Base-by-base conservation (phyloP, 2,888 invertebrate species). In the Mantis religiosa region DNA sequence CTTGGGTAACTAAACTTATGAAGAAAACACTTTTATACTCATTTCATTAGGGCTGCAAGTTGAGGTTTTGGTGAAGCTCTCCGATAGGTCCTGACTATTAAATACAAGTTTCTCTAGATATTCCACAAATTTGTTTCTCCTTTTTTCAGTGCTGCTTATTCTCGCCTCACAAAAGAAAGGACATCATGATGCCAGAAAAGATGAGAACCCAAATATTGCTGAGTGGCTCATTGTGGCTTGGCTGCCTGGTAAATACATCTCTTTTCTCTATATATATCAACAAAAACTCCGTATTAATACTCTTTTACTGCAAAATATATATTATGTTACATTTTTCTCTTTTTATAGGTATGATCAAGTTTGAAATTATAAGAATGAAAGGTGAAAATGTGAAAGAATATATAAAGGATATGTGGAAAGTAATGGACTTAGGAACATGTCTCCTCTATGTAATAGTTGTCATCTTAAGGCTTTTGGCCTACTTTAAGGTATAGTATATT, bases 321-420 rank as follows among this genome's bases (percentile, higher is more conserved):
- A 20, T 71, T 71, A 6, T 0, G 20, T 20, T 15, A 6, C 20
- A 20, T 71, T 7, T 71, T 4, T 25, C 8, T 20, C 15, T 20
- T 71, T 20, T 71, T 71, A 71, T 92, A 98, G 99, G 99, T 89
- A 94, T 99, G 92, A 98, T 99, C 92, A 99, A 99, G 99, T 98
- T 98, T 92, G 99, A 99, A 94, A 98, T 99, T 91, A 99, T 99
- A 93, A 99, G 99, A 87, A 94, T 99, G 90, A 99, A 99, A 99
- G 98, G 99, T 93, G 98, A 98, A 91, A 99, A 99, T 0, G 94
- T 99, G 90, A 97, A 98, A 92, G 99, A 99, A 93, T 99, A 99
- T 94, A 96, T 98, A 89, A 97, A 98, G 92, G 99, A 99, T 93
- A 99, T 99, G 98, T 99, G 99, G 99, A 99, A 99, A 94, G 98